These are phyloP conservation scores for Serinus canaria DNA, from an alignment of 2,113 vertebrate species.

Conservation along the genomic window DNA sequence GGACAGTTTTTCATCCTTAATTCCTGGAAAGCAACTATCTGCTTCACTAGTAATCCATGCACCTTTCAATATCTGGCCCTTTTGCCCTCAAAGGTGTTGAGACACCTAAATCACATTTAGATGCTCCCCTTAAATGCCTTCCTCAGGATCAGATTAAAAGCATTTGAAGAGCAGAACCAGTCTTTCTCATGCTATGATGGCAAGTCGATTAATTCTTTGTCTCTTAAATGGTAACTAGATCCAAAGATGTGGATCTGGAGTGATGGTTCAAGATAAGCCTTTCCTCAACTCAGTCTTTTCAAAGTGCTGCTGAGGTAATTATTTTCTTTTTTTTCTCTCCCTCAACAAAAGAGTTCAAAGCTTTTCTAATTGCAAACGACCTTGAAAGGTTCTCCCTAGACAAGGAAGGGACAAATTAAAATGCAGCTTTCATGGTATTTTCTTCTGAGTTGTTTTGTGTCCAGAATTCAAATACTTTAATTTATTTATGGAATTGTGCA, in stretches of 20 bases:
- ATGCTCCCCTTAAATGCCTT: not conserved
- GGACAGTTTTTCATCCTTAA: not conserved
- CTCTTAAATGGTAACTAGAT: not conserved
- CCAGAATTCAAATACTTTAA: not conserved
- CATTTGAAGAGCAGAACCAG: not conserved
- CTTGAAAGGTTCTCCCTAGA: not conserved
- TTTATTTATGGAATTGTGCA: not conserved
- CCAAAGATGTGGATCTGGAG: not conserved
- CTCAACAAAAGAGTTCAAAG: not conserved
- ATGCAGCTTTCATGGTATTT: not conserved
- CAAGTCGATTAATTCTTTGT: not conserved
- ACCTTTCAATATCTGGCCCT: not conserved
- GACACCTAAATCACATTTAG: not conserved
- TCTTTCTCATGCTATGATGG: not conserved
- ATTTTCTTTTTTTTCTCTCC: not conserved
- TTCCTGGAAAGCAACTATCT: not conserved
- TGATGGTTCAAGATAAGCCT: not conserved
- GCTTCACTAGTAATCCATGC: not conserved
- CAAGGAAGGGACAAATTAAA: not conserved
- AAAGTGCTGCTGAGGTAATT: not conserved
- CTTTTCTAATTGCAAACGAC: not conserved
- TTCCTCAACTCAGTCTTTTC: not conserved
- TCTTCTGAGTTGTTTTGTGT: not conserved
- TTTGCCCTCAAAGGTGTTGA: not conserved
- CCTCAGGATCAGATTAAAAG: not conserved